Conservation (phyloP, 2,888 invertebrate species). For the Nephrotoma appendiculata region DNA sequence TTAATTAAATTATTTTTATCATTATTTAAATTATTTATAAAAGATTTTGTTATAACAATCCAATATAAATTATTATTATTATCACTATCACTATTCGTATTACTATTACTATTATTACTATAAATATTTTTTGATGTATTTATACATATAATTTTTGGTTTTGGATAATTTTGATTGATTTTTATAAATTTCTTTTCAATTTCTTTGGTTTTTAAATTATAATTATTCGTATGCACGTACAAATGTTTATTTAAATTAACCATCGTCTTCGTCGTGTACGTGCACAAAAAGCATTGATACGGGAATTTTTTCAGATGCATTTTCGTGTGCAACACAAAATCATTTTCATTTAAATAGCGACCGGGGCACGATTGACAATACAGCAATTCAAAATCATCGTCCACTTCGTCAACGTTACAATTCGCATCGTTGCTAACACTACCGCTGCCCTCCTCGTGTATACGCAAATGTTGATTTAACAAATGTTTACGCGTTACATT, state of each 20-base stretch:
- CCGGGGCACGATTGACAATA: constrained; percentile 76
- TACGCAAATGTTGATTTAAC: constrained; percentile 68
- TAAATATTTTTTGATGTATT: constrained; percentile 1
- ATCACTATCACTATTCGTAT: neutral
- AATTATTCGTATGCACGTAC: constrained; percentile 60
- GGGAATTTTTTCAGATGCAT: constrained; percentile 49
- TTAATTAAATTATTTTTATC: constrained; percentile 4
- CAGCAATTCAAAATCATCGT: constrained; percentile 35
- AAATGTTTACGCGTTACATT: constrained; percentile 68
- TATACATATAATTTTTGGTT: constrained; percentile 38
- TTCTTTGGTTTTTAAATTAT: constrained; percentile 60
- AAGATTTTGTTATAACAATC: constrained; percentile 15
- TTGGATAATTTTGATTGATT: constrained; percentile 46
- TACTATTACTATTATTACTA: neutral
- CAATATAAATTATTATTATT: neutral
- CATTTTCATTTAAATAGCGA: constrained; percentile 60
- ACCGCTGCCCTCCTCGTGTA: constrained; percentile 35
- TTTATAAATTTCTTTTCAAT: constrained; percentile 45
- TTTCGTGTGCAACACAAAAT: constrained; percentile 55
- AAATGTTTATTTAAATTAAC: constrained; percentile 52
- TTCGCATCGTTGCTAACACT: constrained; percentile 6
- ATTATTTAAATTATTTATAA: constrained; percentile 12
- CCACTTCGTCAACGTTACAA: neutral
- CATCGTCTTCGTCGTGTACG: constrained; percentile 59
- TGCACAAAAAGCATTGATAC: constrained; percentile 60